A percentile compares a stretch with the other conserved stretches of the same genome.
Conservation (phyloP, 2,888 invertebrate genomes). For the Luperina nickerlii region DNA sequence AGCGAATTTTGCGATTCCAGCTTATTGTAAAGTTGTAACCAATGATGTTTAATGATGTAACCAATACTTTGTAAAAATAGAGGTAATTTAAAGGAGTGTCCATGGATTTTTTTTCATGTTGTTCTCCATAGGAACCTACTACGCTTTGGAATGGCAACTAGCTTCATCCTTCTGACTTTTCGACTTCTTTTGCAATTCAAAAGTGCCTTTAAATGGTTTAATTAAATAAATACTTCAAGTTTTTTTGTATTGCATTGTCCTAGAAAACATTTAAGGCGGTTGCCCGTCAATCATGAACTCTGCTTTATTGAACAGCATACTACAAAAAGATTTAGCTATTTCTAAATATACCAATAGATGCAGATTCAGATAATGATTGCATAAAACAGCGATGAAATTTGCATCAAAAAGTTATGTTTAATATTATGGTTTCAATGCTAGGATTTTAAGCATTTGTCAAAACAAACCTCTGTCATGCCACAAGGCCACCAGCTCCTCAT, state of each 20-base stretch:
- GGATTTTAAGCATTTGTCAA: slow-evolving; percentile 5
- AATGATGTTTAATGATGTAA: neutral
- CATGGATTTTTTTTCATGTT: neutral
- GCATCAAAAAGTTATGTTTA: no score
- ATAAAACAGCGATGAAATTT: neutral
- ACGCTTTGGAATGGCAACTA: neutral
- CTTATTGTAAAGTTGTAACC: neutral
- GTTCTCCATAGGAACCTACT: neutral
- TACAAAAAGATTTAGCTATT: neutral
- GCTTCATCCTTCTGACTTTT: neutral
- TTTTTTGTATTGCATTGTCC: neutral
- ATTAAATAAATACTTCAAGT: neutral
- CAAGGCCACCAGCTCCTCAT: slow-evolving; percentile 82
- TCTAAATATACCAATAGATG: neutral
- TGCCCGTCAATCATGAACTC: neutral
- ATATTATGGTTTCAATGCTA: neutral
- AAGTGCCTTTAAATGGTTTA: no score
- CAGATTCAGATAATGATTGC: neutral
- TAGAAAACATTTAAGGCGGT: no score
- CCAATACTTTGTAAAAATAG: neutral
- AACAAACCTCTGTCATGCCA: slow-evolving; percentile 84
- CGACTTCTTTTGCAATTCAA: neutral
- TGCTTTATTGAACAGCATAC: neutral
- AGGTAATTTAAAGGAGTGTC: neutral
- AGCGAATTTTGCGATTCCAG: neutral